phyloP scores from a whole-genome alignment of 2,113 vertebrate genomes.

The Malurus alboscapulatus region DNA sequence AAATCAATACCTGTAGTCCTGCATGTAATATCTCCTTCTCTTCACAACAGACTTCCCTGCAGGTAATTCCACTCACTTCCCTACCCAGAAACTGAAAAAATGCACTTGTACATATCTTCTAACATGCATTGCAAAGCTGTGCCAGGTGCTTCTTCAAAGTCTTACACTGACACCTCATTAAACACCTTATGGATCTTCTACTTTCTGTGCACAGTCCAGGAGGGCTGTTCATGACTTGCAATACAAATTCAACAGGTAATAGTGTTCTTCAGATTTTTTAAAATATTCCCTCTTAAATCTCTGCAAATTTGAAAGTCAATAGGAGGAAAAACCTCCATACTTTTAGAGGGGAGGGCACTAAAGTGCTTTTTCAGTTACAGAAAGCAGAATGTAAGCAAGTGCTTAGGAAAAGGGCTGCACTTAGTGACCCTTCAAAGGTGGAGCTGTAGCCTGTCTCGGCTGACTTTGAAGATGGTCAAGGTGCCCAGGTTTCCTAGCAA shows the following conservation, averaged over 20 bases:
- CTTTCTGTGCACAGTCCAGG: not conserved
- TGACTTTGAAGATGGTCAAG: not conserved
- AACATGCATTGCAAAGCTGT: not conserved
- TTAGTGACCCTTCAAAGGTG: not conserved
- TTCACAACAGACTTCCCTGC: not conserved
- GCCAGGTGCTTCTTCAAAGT: not conserved
- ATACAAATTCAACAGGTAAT: not conserved
- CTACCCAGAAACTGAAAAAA: not conserved
- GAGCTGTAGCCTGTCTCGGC: not conserved
- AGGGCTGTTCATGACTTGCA: not conserved
- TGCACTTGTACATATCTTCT: fast-evolving
- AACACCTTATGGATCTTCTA: not conserved
- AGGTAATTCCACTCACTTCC: not conserved
- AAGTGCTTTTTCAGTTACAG: not conserved
- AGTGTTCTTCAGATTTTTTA: not conserved
- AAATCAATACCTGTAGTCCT: not conserved
- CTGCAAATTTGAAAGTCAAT: not conserved
- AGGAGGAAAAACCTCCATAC: not conserved
- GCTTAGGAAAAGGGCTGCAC: not conserved
- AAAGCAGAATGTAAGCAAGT: not conserved
- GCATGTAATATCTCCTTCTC: not conserved
- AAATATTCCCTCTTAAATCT: not conserved
- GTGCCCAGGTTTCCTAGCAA: not conserved
- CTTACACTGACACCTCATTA: not conserved
- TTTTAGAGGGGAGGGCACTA: not conserved